Percentiles rank a stretch among this genome's conserved stretches.
phyloP scores from a whole-genome alignment of 2,797 vertebrate genomes.

The Cetoscarus ocellatus region DNA sequence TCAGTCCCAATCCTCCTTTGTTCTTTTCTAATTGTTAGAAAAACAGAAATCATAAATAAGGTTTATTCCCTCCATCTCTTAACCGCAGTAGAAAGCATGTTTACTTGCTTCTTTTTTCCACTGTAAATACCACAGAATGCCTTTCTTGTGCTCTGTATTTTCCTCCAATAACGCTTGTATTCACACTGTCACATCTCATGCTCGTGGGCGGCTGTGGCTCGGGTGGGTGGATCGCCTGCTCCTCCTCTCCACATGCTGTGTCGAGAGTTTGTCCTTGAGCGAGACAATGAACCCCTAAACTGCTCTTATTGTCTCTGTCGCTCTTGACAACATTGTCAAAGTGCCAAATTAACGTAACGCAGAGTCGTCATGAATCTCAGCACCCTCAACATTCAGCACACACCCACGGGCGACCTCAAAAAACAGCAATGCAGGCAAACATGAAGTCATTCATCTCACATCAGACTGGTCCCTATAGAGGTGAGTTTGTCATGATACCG shows the following conservation, averaged over 20 bases:
- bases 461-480: neutral
- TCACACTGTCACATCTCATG: conserved; percentile 2
- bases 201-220: neutral
- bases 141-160: neutral
- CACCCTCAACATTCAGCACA: neutral
- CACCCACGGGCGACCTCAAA: neutral
- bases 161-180: conserved; percentile 1
- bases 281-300: conserved; percentile 8
- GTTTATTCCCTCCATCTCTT: too few relatives aligned
- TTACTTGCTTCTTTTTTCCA: neutral
- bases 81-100: too few relatives aligned
- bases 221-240: neutral
- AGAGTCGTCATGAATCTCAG: neutral
- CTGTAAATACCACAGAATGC: neutral
- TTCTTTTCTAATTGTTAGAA: too few relatives aligned
- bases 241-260: conserved; percentile 41
- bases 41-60: too few relatives aligned
- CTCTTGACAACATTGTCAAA: neutral
- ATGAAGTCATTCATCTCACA: too few relatives aligned
- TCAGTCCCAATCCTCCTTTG: too few relatives aligned
- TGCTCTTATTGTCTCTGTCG: neutral
- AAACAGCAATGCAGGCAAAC: neutral
- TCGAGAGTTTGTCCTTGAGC: conserved; percentile 20
- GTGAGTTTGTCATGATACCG: neutral
- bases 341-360: conserved; percentile 1